Evolutionary conservation across 2,888 invertebrate species (phyloP).

Genomic region (Cristatella mucedo): DNA sequence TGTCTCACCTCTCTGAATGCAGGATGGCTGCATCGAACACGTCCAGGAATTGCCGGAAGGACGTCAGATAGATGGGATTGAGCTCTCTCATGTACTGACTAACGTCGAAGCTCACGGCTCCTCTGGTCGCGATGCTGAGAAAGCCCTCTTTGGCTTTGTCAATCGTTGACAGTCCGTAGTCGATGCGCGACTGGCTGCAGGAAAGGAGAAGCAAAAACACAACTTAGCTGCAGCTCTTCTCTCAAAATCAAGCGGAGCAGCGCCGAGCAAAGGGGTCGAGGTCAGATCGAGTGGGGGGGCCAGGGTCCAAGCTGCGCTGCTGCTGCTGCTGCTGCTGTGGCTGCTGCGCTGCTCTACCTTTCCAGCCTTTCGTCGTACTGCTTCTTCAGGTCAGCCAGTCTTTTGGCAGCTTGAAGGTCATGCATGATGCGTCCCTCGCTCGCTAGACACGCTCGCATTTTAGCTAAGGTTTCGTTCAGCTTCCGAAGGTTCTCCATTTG

Average conservation of each 20-base stretch:
- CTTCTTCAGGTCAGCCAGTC: conserved; percentile 34
- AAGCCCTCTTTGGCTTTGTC: conserved; percentile 28
- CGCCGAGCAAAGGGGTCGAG: no score
- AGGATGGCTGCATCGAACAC: conserved; percentile 31
- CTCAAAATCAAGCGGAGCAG: no score
- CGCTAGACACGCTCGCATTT: conserved; percentile 27
- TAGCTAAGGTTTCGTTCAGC: conserved; percentile 22
- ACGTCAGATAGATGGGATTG: conserved; percentile 29
- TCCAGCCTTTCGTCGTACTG: conserved; percentile 35
- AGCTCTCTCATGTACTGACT: conserved; percentile 32
- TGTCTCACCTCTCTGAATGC: conserved; percentile 34
- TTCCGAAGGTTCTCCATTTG: conserved; percentile 25
- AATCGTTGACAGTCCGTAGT: conserved; percentile 23
- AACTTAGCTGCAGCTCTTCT: no score
- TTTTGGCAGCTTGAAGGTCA: conserved; percentile 30
- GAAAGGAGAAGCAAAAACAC: neutral
- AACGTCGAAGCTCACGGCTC: conserved; percentile 34
- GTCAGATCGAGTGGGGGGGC: no score
- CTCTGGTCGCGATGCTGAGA: conserved; percentile 30
- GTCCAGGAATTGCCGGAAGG: conserved; percentile 28
- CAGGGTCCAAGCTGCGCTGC: no score
- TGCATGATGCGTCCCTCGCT: conserved; percentile 32
- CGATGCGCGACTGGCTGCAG: conserved; percentile 28
- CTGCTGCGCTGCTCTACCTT: conserved; percentile 20
- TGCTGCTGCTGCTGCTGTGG: no score